Conservation (phyloP, 2,797 vertebrate species). For the Sebastes hubbsi region DNA sequence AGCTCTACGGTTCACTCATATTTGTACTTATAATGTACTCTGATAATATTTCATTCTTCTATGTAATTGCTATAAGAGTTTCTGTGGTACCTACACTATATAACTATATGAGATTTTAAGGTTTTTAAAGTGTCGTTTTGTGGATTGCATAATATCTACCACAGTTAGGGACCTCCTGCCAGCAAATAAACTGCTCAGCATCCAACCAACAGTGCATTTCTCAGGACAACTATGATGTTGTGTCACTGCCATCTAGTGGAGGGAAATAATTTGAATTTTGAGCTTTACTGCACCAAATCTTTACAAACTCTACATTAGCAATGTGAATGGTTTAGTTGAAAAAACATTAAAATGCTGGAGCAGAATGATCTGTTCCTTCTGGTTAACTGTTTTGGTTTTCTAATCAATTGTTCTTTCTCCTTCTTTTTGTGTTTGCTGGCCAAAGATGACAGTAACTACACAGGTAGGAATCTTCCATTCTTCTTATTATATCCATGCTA, state of each 20-base stretch:
- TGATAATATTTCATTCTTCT: background rate
- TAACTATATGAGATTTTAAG: background rate
- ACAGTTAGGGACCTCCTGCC: slow-evolving; percentile 8
- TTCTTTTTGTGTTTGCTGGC: slow-evolving; percentile 20
- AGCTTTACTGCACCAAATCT: slow-evolving; percentile 10
- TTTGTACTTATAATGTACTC: background rate
- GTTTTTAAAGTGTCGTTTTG: background rate
- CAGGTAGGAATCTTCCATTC: slow-evolving; percentile 68
- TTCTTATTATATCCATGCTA: background rate
- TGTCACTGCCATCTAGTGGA: slow-evolving; percentile 62
- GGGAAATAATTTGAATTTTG: background rate
- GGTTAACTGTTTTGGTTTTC: background rate
- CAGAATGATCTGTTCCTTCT: background rate
- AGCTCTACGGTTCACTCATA: background rate
- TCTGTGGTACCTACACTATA: background rate
- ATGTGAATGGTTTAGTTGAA: background rate
- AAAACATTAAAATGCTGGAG: background rate
- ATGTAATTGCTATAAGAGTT: background rate
- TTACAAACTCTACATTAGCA: background rate
- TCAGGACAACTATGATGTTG: background rate
- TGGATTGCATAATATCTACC: slow-evolving; percentile 38
- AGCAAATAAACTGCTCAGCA: slow-evolving; percentile 1
- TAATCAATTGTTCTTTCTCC: slow-evolving; percentile 16
- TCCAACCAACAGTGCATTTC: background rate
- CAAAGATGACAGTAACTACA: slow-evolving; percentile 83